Percentiles rank a stretch among this genome's conserved stretches.
Evolutionary conservation across 2,888 invertebrate species (phyloP).

Genomic region (Eupithecia exiguata): DNA sequence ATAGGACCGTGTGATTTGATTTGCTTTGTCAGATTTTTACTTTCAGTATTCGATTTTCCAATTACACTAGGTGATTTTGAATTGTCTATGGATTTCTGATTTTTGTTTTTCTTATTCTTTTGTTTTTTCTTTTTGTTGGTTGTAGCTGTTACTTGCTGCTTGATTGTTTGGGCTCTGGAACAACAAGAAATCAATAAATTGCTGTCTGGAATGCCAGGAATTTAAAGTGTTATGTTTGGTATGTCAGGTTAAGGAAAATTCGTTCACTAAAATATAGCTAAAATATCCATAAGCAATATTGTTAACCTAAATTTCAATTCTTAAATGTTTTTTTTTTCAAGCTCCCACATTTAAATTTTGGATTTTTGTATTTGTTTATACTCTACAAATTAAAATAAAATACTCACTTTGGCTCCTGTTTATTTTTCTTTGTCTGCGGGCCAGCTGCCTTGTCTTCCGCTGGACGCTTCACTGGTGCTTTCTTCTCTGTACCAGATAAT

Average conservation of each 20-base stretch:
- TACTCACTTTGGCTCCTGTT: constrained; percentile 51
- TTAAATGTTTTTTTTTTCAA: too few relatives aligned
- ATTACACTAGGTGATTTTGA: constrained; percentile 23
- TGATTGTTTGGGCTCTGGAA: constrained; percentile 38
- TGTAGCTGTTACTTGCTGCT: constrained; percentile 23
- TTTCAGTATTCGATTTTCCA: constrained; percentile 19
- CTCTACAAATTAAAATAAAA: not conserved
- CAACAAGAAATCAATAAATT: constrained; percentile 1
- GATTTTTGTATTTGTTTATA: too few relatives aligned
- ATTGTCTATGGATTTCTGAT: constrained; percentile 44
- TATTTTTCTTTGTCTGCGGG: constrained; percentile 65
- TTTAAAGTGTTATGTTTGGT: not conserved
- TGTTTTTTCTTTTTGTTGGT: constrained; percentile 52
- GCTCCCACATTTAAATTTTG: too few relatives aligned
- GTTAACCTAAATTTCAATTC: too few relatives aligned
- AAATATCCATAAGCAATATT: not conserved
- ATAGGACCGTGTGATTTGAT: constrained; percentile 8
- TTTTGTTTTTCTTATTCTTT: constrained; percentile 55
- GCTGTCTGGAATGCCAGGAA: not conserved
- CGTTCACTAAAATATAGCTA: not conserved
- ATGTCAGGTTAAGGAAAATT: not conserved
- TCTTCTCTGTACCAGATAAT: constrained; percentile 42
- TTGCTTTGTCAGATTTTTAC: constrained; percentile 8
- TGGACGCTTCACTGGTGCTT: constrained; percentile 58
- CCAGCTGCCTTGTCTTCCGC: constrained; percentile 50